These are phyloP conservation scores for Tinea trinotella DNA, from an alignment of 2,888 invertebrate genomes.

Conservation along the genomic window DNA sequence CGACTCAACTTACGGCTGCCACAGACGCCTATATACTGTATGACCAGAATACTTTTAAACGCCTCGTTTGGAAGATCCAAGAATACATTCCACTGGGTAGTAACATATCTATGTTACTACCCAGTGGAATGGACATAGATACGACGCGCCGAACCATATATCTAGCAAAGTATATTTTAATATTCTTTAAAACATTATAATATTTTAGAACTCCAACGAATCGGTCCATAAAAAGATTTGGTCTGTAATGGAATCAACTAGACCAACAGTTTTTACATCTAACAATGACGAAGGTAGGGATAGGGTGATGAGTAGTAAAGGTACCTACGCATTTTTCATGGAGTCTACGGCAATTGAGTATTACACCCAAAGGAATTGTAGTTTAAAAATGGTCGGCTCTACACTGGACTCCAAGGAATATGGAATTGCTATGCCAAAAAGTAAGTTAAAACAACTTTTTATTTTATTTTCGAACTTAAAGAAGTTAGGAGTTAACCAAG, in stretches of 20 bases:
- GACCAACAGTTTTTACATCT: slow-evolving; percentile 84
- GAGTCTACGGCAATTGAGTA: slow-evolving; percentile 96
- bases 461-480: background rate
- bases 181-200: background rate
- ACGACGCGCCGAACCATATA: background rate
- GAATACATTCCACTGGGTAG: no score
- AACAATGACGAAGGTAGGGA: slow-evolving; percentile 88
- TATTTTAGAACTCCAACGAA: slow-evolving; percentile 80
- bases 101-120: no score
- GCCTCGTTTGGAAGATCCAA: no score
- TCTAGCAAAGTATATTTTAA: background rate
- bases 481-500: background rate
- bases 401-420: slow-evolving; percentile 87
- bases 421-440: slow-evolving; percentile 87
- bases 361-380: slow-evolving; percentile 84
- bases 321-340: slow-evolving; percentile 94
- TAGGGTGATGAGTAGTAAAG: slow-evolving; percentile 80
- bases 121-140: no score
- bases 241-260: slow-evolving; percentile 87
- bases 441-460: slow-evolving; percentile 61
- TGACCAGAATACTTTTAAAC: no score
- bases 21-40: no score
- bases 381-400: slow-evolving; percentile 83
- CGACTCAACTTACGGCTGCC: no score
- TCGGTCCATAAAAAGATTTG: slow-evolving; percentile 91